Percentiles rank a stretch among this genome's conserved stretches.
These are phyloP conservation scores for Brenthis ino DNA, from an alignment of 2,888 invertebrate species.

Conservation along the genomic window DNA sequence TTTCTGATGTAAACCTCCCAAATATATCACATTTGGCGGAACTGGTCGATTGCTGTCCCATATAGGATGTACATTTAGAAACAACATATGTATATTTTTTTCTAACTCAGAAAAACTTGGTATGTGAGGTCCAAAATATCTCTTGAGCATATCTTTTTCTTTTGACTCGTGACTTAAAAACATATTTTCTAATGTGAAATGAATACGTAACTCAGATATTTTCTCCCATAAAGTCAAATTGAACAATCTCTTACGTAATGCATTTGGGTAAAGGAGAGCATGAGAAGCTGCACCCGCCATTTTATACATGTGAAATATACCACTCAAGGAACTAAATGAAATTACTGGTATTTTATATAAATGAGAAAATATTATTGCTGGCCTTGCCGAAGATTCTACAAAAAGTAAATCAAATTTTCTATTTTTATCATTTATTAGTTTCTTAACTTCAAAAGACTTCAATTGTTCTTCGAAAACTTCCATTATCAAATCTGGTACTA, in stretches of 20 bases:
- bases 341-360: slow-evolving; percentile 55
- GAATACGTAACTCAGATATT: slow-evolving; percentile 36
- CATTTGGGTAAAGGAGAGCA: slow-evolving; percentile 46
- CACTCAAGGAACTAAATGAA: slow-evolving; percentile 52
- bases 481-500: slow-evolving; percentile 18
- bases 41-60: slow-evolving; percentile 58
- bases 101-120: slow-evolving; percentile 44
- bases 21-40: slow-evolving; percentile 59
- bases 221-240: slow-evolving; percentile 44
- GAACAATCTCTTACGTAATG: slow-evolving; percentile 39
- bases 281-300: slow-evolving; percentile 48
- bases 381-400: slow-evolving; percentile 46
- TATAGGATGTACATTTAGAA: slow-evolving; percentile 63
- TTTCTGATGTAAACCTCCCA: slow-evolving; percentile 64
- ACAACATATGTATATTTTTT: slow-evolving; percentile 58
- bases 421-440: slow-evolving; percentile 37
- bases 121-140: slow-evolving; percentile 46
- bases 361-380: slow-evolving; percentile 49
- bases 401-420: slow-evolving; percentile 52
- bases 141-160: slow-evolving; percentile 38
- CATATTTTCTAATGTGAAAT: slow-evolving; percentile 31
- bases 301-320: slow-evolving; percentile 38
- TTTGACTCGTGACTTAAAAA: slow-evolving; percentile 22
- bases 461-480: slow-evolving; percentile 42
- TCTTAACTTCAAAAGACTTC: slow-evolving; percentile 34